phyloP scores from a whole-genome alignment of 2,888 invertebrate genomes.

The Noctua janthina region DNA sequence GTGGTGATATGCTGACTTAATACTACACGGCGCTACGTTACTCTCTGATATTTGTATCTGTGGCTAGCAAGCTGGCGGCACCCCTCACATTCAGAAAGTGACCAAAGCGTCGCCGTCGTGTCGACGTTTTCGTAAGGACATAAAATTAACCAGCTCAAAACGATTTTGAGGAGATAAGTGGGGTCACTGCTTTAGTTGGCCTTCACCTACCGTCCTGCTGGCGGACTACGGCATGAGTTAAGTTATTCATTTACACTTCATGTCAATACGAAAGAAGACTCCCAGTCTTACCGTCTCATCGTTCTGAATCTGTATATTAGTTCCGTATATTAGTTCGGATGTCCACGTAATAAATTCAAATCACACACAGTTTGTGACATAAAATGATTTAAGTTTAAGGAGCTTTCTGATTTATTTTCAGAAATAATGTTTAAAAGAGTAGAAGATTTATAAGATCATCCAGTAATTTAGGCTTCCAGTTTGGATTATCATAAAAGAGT shows the following conservation, averaged over 20 bases:
- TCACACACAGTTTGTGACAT: background rate
- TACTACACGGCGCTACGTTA: constrained; percentile 14
- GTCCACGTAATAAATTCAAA: background rate
- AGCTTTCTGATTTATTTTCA: background rate
- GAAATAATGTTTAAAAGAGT: background rate
- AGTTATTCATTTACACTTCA: background rate
- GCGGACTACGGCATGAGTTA: background rate
- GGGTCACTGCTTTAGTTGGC: background rate
- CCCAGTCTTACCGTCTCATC: background rate
- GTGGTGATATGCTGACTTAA: constrained; percentile 45
- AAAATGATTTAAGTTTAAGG: background rate
- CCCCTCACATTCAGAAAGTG: background rate
- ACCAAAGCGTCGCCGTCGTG: background rate
- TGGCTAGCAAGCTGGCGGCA: background rate
- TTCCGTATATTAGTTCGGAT: background rate
- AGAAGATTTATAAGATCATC: background rate
- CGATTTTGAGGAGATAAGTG: background rate
- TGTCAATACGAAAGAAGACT: background rate
- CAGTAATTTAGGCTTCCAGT: constrained; percentile 13
- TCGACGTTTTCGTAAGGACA: background rate
- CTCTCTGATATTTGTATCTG: background rate
- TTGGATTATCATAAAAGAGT: constrained; percentile 1
- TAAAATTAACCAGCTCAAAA: background rate
- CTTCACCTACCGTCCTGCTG: no score
- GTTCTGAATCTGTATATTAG: background rate